Conservation (phyloP, 2,113 vertebrate genomes). For the Bettongia penicillata region DNA sequence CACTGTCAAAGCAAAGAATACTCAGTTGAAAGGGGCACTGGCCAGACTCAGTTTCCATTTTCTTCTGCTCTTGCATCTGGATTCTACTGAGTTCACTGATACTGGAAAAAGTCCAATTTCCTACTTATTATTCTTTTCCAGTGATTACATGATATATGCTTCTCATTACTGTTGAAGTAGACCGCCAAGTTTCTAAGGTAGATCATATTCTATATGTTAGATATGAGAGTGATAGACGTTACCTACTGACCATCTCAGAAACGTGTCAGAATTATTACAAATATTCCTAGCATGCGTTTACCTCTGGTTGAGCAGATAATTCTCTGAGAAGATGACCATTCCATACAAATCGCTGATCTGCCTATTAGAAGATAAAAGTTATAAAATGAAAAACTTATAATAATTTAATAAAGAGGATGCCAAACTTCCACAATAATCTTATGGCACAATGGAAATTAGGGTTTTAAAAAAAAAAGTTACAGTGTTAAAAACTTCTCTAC, state of each 20-base stretch:
- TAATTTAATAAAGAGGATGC: not conserved
- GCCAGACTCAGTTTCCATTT: too few species aligned
- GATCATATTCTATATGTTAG: not conserved
- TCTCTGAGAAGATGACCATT: conserved; percentile 95
- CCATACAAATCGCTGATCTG: conserved; percentile 98
- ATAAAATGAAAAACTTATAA: not conserved
- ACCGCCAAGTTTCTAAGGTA: not conserved
- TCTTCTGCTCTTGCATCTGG: too few species aligned
- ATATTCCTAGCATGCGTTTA: conserved; percentile 73
- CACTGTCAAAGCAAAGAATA: too few species aligned
- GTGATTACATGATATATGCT: not conserved
- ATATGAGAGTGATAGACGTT: not conserved
- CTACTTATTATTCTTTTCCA: too few species aligned
- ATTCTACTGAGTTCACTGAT: too few species aligned
- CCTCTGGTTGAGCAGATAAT: conserved; percentile 95
- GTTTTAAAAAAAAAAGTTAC: not conserved
- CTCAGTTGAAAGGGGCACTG: too few species aligned
- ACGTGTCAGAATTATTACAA: not conserved
- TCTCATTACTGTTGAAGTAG: not conserved
- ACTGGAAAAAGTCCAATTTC: too few species aligned
- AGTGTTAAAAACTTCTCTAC: not conserved
- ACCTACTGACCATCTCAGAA: not conserved
- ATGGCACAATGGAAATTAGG: not conserved
- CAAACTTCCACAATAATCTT: not conserved
- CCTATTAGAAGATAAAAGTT: conserved; percentile 83